Evolutionary conservation across 2,797 vertebrate genomes (phyloP), one percentile per base, ranked within the genome.

Genomic region (Parotocinclus haroldoi): DNA sequence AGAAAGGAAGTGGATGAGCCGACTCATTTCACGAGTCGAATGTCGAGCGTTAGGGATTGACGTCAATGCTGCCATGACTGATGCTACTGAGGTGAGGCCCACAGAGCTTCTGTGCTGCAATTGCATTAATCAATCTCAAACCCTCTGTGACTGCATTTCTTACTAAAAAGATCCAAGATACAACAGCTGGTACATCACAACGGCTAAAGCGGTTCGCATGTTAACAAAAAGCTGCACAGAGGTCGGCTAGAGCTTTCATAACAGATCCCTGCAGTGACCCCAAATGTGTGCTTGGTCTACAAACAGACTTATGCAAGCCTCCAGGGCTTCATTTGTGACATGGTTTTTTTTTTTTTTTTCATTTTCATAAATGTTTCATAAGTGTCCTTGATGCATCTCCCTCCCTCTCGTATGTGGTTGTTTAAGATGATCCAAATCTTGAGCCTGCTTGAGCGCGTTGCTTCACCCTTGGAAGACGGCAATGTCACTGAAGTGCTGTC

Each of bases 21-120:
- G 91, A 94, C 92, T 91, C 90, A 89, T 68, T 90, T 90, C 85
- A 87, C 78, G 84, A 81, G 83, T 83, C 73, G 92, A 91, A 90
- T 75, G 84, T 88, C 85, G 85, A 89, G 82, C 85, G 49, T 88
- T 86, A 85, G 81, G 66, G 75, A 76, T 84, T 91, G 89, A 93
- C 84, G 85, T 94, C 91, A 93, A 84, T 66, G 79, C 80, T 66
- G 81, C 80, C 53, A 51, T 66, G 9, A 42, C 63, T 71, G 69
- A 72, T 60, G 73, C 12, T 59, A 67, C 67, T 68, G 67, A 57
- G 65, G 63, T 58, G 76, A 78, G 67, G 59, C 42, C 17, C 67
- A 68, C 10, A 39, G 48, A 44, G 59, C 69, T 68, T 57, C 60
- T 62, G 19, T 37, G n/a, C n/a, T n/a, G n/a, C n/a, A n/a, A n/a